These are phyloP conservation scores for Catocala fraxini DNA, from an alignment of 2,888 invertebrate species.

Conservation along the genomic window DNA sequence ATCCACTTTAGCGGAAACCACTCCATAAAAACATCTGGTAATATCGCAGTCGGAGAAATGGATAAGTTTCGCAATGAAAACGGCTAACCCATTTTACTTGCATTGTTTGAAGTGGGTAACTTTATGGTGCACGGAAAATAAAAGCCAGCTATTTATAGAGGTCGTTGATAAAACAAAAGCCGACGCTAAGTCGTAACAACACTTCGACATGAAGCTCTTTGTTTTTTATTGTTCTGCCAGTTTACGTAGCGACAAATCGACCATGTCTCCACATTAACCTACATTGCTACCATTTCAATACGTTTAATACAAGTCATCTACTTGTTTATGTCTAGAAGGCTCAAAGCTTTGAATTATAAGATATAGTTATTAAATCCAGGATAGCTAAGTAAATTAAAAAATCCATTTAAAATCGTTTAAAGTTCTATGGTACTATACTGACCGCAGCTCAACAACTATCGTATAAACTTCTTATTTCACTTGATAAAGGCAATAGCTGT, in stretches of 20 bases:
- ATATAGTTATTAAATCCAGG: no score
- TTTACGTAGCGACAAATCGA: slow-evolving; percentile 14
- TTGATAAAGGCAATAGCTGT: no score
- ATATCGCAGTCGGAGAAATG: not conserved
- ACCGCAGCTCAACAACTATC: no score
- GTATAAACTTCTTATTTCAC: no score
- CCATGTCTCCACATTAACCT: not conserved
- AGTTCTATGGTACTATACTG: no score
- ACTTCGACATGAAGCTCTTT: slow-evolving; percentile 37
- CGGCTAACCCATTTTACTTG: slow-evolving; percentile 6
- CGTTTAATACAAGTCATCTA: not conserved
- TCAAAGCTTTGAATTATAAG: no score
- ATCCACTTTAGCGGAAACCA: no score
- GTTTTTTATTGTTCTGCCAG: slow-evolving; percentile 34
- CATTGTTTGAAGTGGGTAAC: not conserved
- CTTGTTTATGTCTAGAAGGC: no score
- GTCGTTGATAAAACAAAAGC: slow-evolving; percentile 36
- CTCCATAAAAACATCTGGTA: no score
- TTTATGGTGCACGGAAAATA: slow-evolving; percentile 29
- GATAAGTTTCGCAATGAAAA: slow-evolving; percentile 6
- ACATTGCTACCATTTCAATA: not conserved
- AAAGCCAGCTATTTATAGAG: slow-evolving; percentile 28
- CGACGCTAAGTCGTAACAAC: slow-evolving; percentile 32
- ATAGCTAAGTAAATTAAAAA: no score
- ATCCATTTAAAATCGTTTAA: no score